Percentiles rank a stretch among this genome's conserved stretches.
Conservation (phyloP, 1,140 invertebrate genomes). For the Diorhabda carinulata region DNA sequence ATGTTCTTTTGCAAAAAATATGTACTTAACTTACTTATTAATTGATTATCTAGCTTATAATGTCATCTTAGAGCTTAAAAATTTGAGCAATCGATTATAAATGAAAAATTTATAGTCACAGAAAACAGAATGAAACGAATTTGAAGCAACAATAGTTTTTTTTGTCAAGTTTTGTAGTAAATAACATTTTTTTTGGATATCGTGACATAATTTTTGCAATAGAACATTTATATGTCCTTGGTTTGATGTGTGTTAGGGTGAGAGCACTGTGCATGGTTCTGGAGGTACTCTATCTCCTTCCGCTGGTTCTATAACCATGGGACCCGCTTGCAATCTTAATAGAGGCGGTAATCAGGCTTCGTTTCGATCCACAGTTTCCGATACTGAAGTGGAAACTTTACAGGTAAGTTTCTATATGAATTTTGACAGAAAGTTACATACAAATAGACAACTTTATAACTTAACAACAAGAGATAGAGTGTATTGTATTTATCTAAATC, state of each 20-base stretch:
- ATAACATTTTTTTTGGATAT: background rate
- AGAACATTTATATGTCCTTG: slow-evolving; percentile 35
- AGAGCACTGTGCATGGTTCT: slow-evolving; percentile 62
- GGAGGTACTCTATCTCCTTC: slow-evolving; percentile 54
- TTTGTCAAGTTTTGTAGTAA: background rate
- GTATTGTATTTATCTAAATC: too few relatives aligned
- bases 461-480: too few relatives aligned
- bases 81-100: too few relatives aligned
- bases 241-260: slow-evolving; percentile 41
- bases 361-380: slow-evolving; percentile 84
- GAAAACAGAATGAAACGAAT: background rate
- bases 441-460: too few relatives aligned
- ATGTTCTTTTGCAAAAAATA: too few relatives aligned
- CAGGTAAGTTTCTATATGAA: slow-evolving; percentile 64
- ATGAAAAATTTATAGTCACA: too few relatives aligned
- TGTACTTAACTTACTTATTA: too few relatives aligned
- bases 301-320: slow-evolving; percentile 76
- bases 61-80: too few relatives aligned
- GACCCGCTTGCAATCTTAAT: slow-evolving; percentile 61
- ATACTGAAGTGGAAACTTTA: slow-evolving; percentile 86
- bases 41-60: too few relatives aligned
- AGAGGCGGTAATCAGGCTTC: slow-evolving; percentile 58
- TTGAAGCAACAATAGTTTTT: background rate
- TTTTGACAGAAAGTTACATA: too few relatives aligned
- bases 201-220: slow-evolving; percentile 22